These are phyloP conservation scores for Triplophysa bombifrons DNA, from an alignment of 2,797 vertebrate species.

Conservation along the genomic window DNA sequence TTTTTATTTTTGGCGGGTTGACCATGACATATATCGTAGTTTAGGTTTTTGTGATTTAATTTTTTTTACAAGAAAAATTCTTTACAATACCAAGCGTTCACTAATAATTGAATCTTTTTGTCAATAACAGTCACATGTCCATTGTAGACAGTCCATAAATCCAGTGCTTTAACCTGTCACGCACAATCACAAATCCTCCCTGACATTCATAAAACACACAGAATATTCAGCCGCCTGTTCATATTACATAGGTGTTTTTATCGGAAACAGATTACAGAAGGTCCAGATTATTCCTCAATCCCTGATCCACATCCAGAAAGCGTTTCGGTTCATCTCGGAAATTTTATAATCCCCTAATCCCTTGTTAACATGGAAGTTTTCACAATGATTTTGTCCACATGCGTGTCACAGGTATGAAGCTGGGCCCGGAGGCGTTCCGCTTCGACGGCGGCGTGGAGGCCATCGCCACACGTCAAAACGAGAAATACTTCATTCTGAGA, in stretches of 20 bases:
- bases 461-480: constrained; percentile 96
- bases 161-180: constrained; percentile 16
- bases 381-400: background rate
- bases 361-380: background rate
- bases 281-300: constrained; percentile 29
- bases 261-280: constrained; percentile 21
- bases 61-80: too few species aligned
- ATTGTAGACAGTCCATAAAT: constrained; percentile 33
- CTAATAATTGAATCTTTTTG: background rate
- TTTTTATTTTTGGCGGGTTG: background rate
- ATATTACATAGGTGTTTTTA: constrained; percentile 14
- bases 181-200: constrained; percentile 13
- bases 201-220: constrained; percentile 1
- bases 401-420: constrained; percentile 83
- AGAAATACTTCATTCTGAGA: constrained; percentile 97
- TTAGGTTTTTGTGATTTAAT: too few species aligned
- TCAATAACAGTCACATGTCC: constrained; percentile 12
- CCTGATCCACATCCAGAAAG: constrained; percentile 23
- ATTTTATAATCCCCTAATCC: constrained; percentile 21
- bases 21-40: background rate
- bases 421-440: constrained; percentile 95
- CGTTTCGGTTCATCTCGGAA: constrained; percentile 31
- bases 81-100: background rate
- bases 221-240: background rate
- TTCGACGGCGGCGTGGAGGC: constrained; percentile 97